Percentiles rank a stretch among this genome's conserved stretches.
Evolutionary conservation across 2,113 vertebrate genomes (phyloP).

Genomic region (Macaca fascicularis): T2T-MFA8v1.1 NC_088377.1:84715001-84715500

Average conservation of each 20-base stretch:
- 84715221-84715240: not conserved
- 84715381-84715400: not conserved
- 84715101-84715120: accelerated
- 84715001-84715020: not conserved
- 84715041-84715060: accelerated
- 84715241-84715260: not conserved
- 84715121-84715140: not conserved
- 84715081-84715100: accelerated
- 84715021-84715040: accelerated
- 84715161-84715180: too few species aligned
- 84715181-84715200: not conserved
- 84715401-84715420: not conserved
- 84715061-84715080: not conserved
- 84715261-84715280: not conserved
- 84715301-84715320: not conserved
- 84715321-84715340: not conserved
- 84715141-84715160: not conserved
- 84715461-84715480: not conserved
- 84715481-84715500: not conserved
- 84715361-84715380: not conserved
- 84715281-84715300: not conserved
- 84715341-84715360: not conserved
- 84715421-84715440: not conserved
- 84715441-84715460: not conserved
- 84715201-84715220: not conserved